Evolutionary conservation across 1,140 invertebrate genomes (phyloP), one percentile per base, ranked within the genome.

Genomic region (Drosophila watanabei): DNA sequence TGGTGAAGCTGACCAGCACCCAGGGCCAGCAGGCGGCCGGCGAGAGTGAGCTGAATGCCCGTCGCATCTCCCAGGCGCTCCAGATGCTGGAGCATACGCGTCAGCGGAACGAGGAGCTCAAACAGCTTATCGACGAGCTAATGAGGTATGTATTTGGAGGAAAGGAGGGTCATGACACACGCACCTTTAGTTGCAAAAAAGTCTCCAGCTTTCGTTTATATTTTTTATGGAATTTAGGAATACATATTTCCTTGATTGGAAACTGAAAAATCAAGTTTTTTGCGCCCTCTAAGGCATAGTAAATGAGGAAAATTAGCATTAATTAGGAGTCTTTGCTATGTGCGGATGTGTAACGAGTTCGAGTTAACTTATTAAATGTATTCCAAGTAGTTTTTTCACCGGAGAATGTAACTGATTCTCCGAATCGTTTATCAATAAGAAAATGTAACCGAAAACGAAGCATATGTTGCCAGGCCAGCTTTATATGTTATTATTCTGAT

Each of bases 21-120:
- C 73, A 85, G 48, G 56, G 73, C 9, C 77, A 80, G 43, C 68
- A 76, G 73, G 57, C 86, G 11, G 81, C 69, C 41, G 66, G 59
- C 6, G 89, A 93, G 33, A 83, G 75, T 43, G 91, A 91, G 59
- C 58, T 85, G 2, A 91, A 88, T 16, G 76, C 73, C 4, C 71
- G 82, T 1, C 81, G 92, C 52, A 83, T 93, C 37, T 93, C 88
- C 60, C 91, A 92, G 52, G 93, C 93, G 4, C 75, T 93, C 18
- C 76, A 85, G 39, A 43, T 91, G 63, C 66, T 93, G 14, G 93
- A 93, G 70, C 83, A 92, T 28, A 92, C 93, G 16, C 87, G 89
- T 45, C 85, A 92, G 58, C 86, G 88, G 14, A 93, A 93, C 73
- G 83, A 82, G 72, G 92, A 93, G 60, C 78, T 93, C 2, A 92